Base-by-base conservation (phyloP, 30 jellyfish, hydroid and myxozoan genomes). In the Rhopilema esculentum region DNA sequence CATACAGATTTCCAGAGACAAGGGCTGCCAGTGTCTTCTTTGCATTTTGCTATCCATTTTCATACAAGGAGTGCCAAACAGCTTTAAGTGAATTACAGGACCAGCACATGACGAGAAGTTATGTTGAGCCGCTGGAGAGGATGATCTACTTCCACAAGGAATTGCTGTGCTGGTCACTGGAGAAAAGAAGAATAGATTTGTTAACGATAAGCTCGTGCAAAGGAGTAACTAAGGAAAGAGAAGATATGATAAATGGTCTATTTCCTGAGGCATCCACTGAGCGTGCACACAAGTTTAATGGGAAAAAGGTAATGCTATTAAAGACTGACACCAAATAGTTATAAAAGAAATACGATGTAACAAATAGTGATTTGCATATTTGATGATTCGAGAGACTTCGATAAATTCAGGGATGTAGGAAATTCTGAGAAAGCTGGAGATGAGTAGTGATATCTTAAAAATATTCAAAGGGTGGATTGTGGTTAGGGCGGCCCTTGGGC, bases 21-120 rank as follows among this genome's bases (percentile, higher is more conserved):
- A 27, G 69, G 24, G 49, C 73, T 25, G 66, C 96, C 16, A 68
- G 80, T 17, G 88, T 86, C 16, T 95, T 90, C 69, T 95, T 95
- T 69, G 99, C 99, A 28, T 95, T 95, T 69, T 95, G 99, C 66
- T 95, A 84, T 70, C 99, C 99, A 0, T 87, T 77, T 79, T 50
- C 97, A 1, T 95, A 85, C 67, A 65, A 50, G 1, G 97, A 95
- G 0, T 89, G 97, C 85, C 99, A 95, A 65, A 40, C 86, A 51
- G 52, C 75, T 20, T 72, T 95, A 18, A 87, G 75, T 24, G 23
- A 16, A 30, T 26, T 89, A 20, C 94, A 88, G 26, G 49, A 27
- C 19, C 65, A 95, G 28, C 61, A 75, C 67, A 32, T 49, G 16
- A 9, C 20, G n/a, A 24, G 18, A 16, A 21, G 30, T 31, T 8